Conservation (phyloP, 2,888 invertebrate genomes). For the Rotaria macrura region DNA sequence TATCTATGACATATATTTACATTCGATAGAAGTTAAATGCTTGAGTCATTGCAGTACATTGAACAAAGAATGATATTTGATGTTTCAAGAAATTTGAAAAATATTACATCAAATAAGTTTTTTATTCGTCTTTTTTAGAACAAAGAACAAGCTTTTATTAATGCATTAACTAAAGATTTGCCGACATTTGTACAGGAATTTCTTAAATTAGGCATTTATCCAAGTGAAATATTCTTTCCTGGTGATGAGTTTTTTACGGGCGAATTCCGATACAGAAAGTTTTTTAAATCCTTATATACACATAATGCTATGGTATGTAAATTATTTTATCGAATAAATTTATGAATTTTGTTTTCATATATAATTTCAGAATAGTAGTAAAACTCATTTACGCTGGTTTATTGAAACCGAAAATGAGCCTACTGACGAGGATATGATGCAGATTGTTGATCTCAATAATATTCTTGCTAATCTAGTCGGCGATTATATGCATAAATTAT, state of each 20-base stretch:
- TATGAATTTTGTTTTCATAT: background rate
- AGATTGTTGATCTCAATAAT: background rate
- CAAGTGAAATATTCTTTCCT: background rate
- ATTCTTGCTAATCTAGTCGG: background rate
- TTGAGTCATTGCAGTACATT: too few species aligned
- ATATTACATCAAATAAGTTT: background rate
- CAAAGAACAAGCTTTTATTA: background rate
- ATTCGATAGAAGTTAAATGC: too few species aligned
- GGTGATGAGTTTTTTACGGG: background rate
- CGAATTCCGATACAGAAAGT: background rate
- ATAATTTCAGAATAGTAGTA: background rate
- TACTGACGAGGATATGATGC: background rate
- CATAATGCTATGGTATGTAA: background rate
- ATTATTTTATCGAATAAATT: too few species aligned
- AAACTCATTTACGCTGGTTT: background rate
- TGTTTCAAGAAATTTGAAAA: background rate
- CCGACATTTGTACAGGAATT: background rate
- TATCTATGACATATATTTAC: too few species aligned
- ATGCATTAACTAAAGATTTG: background rate
- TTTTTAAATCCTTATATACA: background rate
- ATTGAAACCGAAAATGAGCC: background rate
- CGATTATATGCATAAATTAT: constrained; percentile 1
- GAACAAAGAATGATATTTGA: too few species aligned
- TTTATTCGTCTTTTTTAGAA: background rate
- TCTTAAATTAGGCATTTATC: background rate